Base-by-base conservation (phyloP, 37 sponge, comb jelly and placozoan species). In the Cliona cf. orientalis region DNA sequence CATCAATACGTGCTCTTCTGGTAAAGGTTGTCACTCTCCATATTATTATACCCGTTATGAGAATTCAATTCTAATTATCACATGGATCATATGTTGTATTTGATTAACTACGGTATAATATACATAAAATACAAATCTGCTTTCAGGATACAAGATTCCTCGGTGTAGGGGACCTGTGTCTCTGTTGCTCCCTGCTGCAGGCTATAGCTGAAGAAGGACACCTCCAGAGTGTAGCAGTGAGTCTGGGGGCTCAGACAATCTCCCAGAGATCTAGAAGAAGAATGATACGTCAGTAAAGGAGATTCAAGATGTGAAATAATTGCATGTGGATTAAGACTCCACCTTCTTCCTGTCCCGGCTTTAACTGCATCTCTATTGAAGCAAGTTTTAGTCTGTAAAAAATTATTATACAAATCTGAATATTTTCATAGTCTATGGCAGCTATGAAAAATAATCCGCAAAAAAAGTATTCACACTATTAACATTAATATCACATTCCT, bases 201-300 rank as follows among this genome's bases (percentile, higher is more conserved):
- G 6, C 88, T 78, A 85, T 92, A 97, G 79, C 98, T 86, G 85
- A 86, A 95, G 75, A 95, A 92, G 26, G 98, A 97, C 5, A 97
- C 98, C 72, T 97, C 98, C 58, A 97, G 86, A 26, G 98, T 97
- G 84, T 97, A 97, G 76, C 98, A 97, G 63, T 88, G 82, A 0
- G 98, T 93, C 26, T 64, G 70, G 19, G 89, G 53, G 61, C 69
- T 69, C 25, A 97, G 80, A 42, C 89, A 87, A 43, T 56, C 85
- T 1, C 95, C 98, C 6, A 97, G 81, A 61, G 79, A 95, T 66
- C 95, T 91, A 49, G 11, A 19, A 49, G 55, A 19, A 17, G 55
- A 49, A 49, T 49, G 17, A 11, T 17, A 49, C n/a, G n/a, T n/a
- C n/a, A n/a, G n/a, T 49, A 49, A 49, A 14, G 53, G 53, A 14